These are phyloP conservation scores for Hormaphis cornu DNA, from an alignment of 1,140 invertebrate species.

Conservation along the genomic window DNA sequence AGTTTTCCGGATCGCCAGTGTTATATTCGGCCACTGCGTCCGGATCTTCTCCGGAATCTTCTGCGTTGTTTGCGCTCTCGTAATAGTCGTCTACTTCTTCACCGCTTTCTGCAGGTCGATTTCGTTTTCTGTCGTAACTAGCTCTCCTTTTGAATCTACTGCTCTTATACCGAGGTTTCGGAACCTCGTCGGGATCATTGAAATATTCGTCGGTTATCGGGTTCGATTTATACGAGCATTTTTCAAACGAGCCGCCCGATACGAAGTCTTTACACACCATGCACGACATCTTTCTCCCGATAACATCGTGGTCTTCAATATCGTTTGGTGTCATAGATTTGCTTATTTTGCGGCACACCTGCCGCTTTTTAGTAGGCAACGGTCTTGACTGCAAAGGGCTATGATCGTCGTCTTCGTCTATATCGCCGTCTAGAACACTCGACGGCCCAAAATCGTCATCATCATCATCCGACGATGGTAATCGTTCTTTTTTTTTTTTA, in stretches of 20 bases:
- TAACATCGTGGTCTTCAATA: constrained; percentile 20
- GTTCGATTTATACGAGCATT: constrained; percentile 58
- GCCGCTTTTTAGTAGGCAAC: constrained; percentile 13
- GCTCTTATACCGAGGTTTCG: neutral
- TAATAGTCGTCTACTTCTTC: constrained; percentile 25
- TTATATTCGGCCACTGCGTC: constrained; percentile 34
- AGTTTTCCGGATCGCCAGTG: constrained; percentile 37
- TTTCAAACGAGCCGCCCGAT: constrained; percentile 59
- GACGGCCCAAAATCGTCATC: neutral
- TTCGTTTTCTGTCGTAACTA: neutral
- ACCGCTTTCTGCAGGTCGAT: neutral
- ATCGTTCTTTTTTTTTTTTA: neutral
- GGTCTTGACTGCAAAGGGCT: constrained; percentile 10
- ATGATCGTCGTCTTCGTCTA: neutral
- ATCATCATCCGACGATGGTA: neutral
- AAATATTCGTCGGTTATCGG: constrained; percentile 57
- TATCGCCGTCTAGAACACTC: neutral
- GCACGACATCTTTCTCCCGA: constrained; percentile 42
- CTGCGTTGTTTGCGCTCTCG: constrained; percentile 26
- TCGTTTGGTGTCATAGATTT: constrained; percentile 21
- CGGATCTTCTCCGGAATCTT: constrained; percentile 31
- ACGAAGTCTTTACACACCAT: constrained; percentile 56
- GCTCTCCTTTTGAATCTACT: neutral
- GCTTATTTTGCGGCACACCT: constrained; percentile 8
- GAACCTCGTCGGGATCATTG: neutral